Evolutionary conservation across 1,140 invertebrate species (phyloP).

Genomic region (Orius laevigatus): DNA sequence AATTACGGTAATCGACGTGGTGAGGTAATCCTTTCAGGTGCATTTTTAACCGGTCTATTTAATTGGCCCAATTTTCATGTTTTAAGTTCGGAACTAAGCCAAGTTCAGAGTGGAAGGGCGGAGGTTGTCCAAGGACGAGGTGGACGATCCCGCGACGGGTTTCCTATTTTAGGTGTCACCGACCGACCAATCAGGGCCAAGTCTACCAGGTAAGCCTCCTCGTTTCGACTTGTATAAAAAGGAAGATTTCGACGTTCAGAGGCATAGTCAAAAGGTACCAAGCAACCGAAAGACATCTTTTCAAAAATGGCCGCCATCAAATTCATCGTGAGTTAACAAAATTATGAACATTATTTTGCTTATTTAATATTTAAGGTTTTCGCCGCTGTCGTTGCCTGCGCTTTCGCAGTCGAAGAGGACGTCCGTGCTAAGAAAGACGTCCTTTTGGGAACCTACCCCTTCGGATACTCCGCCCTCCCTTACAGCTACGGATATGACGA

Average conservation of each 20-base stretch:
- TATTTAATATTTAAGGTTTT: constrained; percentile 12
- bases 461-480: constrained; percentile 6
- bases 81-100: too few species aligned
- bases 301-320: too few species aligned
- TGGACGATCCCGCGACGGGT: too few species aligned
- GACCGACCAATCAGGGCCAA: not conserved
- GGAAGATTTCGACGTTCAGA: not conserved
- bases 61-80: too few species aligned
- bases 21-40: too few species aligned
- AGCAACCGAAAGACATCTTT: not conserved
- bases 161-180: not conserved
- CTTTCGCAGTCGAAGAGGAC: constrained; percentile 4
- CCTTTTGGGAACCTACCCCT: constrained; percentile 6
- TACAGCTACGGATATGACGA: constrained; percentile 15
- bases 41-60: too few species aligned
- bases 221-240: not conserved
- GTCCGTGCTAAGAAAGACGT: constrained; percentile 15
- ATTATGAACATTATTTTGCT: not conserved
- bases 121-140: too few species aligned
- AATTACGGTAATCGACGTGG: too few species aligned
- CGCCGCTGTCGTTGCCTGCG: constrained; percentile 3
- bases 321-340: not conserved
- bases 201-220: not conserved
- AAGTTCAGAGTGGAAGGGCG: too few species aligned
- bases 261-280: not conserved